phyloP scores from a whole-genome alignment of 2,888 invertebrate species.

The Autographa gamma region DNA sequence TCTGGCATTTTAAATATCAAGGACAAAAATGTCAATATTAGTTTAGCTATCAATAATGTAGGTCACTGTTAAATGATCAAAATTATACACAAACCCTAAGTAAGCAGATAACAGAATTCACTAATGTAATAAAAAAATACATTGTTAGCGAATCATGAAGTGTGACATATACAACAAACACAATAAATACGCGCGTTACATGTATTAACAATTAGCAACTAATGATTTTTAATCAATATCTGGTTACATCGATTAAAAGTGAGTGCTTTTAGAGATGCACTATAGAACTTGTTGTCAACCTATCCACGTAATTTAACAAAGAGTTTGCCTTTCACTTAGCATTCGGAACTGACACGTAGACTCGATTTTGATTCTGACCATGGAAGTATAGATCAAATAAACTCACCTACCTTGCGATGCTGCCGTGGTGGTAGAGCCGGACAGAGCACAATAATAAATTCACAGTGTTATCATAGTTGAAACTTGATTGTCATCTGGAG shows the following conservation, averaged over 20 bases:
- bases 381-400: slow-evolving; percentile 66
- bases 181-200: slow-evolving; percentile 25
- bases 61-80: slow-evolving; percentile 52
- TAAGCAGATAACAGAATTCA: slow-evolving; percentile 35
- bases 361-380: slow-evolving; percentile 76
- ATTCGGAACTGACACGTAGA: slow-evolving; percentile 85
- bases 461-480: slow-evolving; percentile 77
- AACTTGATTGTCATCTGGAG: slow-evolving; percentile 66
- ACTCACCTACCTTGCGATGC: slow-evolving; percentile 75
- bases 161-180: slow-evolving; percentile 29
- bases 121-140: slow-evolving; percentile 34
- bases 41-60: slow-evolving; percentile 49
- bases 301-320: slow-evolving; percentile 81
- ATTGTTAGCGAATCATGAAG: slow-evolving; percentile 25
- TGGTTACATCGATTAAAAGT: slow-evolving; percentile 45
- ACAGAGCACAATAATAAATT: slow-evolving; percentile 72
- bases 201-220: slow-evolving; percentile 26
- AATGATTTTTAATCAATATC: slow-evolving; percentile 36
- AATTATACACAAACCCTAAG: slow-evolving; percentile 35
- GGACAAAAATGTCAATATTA: slow-evolving; percentile 47
- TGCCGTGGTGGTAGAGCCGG: slow-evolving; percentile 67
- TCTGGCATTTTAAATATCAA: slow-evolving; percentile 58
- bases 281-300: slow-evolving; percentile 71
- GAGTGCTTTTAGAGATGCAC: slow-evolving; percentile 54
- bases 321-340: slow-evolving; percentile 87